phyloP scores from a whole-genome alignment of 2,888 invertebrate species.

The Pherbina coryleti region DNA sequence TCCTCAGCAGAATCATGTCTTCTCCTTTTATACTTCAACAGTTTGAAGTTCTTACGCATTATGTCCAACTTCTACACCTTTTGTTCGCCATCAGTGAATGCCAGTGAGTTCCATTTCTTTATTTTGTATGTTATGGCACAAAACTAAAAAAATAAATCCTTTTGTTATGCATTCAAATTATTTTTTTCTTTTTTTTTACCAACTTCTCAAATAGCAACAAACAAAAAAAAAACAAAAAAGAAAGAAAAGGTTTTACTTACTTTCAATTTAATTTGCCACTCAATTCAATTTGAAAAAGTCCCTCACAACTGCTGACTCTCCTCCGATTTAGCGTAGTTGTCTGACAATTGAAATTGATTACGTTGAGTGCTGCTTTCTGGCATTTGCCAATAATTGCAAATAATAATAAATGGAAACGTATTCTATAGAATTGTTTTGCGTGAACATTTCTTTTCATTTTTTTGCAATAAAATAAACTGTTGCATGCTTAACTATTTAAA shows the following conservation, averaged over 20 bases:
- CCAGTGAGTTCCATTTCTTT: no score
- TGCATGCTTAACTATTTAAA: background rate
- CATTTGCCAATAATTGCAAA: conserved; percentile 6
- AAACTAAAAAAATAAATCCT: no score
- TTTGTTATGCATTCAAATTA: no score
- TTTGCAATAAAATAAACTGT: background rate
- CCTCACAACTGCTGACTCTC: background rate
- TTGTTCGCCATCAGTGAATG: no score
- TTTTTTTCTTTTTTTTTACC: background rate
- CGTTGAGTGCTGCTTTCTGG: background rate
- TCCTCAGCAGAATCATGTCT: no score
- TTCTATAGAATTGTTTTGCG: conserved; percentile 9
- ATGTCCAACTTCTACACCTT: no score
- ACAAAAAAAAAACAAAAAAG: background rate
- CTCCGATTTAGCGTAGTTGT: background rate
- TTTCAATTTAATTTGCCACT: no score
- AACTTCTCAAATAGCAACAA: background rate
- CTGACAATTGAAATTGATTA: conserved; percentile 12
- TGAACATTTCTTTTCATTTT: background rate
- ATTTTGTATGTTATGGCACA: no score
- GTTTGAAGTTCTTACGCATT: no score
- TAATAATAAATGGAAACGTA: background rate
- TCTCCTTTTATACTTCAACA: no score
- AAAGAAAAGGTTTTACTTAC: no score
- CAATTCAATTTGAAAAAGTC: background rate